Percentiles rank a stretch among this genome's conserved stretches.
Conservation (phyloP, 2,797 vertebrate genomes). For the Sebastes ruberrimus region DNA sequence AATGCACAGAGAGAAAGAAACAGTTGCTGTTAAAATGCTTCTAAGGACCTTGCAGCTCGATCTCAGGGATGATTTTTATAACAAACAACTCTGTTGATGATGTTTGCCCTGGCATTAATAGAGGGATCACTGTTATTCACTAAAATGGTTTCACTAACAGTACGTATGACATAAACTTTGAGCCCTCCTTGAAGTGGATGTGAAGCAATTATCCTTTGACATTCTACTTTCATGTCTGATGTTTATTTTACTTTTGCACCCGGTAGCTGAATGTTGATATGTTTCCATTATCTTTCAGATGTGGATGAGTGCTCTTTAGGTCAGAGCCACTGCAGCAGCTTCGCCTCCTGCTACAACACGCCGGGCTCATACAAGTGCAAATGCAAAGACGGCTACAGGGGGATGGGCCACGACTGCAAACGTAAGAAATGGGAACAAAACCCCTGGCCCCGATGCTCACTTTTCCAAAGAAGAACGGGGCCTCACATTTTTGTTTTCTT, state of each 20-base stretch:
- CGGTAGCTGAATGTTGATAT: slow-evolving; percentile 35
- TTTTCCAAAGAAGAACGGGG: slow-evolving; percentile 26
- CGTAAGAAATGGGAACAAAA: slow-evolving; percentile 82
- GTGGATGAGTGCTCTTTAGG: slow-evolving; percentile 92
- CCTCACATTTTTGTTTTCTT: slow-evolving; percentile 54
- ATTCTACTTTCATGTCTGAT: slow-evolving; percentile 33
- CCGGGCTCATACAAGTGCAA: slow-evolving; percentile 96
- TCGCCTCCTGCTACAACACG: slow-evolving; percentile 93
- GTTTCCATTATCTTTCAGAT: slow-evolving; percentile 83
- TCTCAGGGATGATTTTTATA: neutral
- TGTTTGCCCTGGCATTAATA: slow-evolving; percentile 2
- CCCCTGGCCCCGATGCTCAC: slow-evolving; percentile 15
- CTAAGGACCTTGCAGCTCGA: neutral
- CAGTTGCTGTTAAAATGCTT: neutral
- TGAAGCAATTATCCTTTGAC: slow-evolving; percentile 59
- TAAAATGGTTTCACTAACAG: slow-evolving; percentile 1
- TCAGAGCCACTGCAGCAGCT: slow-evolving; percentile 87
- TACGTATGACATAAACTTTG: neutral
- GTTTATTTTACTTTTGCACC: neutral
- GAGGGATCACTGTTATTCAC: slow-evolving; percentile 10
- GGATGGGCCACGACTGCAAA: slow-evolving; percentile 89
- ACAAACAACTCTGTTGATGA: slow-evolving; percentile 7
- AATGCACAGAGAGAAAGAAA: neutral
- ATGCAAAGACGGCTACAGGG: slow-evolving; percentile 92
- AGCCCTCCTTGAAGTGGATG: slow-evolving; percentile 16